phyloP scores from a whole-genome alignment of 2,113 vertebrate genomes.

The Rutilus rutilus region DNA sequence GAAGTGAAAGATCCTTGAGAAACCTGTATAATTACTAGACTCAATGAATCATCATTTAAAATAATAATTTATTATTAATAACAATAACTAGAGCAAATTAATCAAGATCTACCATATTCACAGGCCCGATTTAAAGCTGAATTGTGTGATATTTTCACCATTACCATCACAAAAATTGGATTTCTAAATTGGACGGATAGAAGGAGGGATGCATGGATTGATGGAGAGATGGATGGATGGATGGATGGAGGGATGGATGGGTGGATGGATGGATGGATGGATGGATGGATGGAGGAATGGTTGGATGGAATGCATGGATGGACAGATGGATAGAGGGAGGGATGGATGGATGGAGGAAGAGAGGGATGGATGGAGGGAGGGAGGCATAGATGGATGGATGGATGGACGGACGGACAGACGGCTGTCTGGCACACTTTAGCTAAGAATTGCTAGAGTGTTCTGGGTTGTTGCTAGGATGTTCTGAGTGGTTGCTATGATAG shows the following conservation, averaged over 20 bases:
- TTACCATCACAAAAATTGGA: background rate
- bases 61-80: too few species aligned
- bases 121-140: background rate
- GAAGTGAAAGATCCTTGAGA: slow-evolving; percentile 15
- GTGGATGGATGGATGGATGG: too few species aligned
- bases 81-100: background rate
- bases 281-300: too few species aligned
- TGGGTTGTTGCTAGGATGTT: background rate
- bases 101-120: background rate
- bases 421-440: background rate
- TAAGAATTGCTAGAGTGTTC: background rate
- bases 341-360: too few species aligned
- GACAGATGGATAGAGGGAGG: too few species aligned
- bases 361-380: too few species aligned
- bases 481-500: background rate
- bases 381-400: background rate
- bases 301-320: too few species aligned
- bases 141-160: background rate
- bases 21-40: slow-evolving; percentile 1
- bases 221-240: too few species aligned
- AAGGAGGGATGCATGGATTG: too few species aligned
- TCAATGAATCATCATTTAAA: background rate
- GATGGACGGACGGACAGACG: background rate
- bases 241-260: too few species aligned
- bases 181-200: background rate